phyloP scores from a whole-genome alignment of 1,140 invertebrate genomes.

The Drosophila kohkoa region DNA sequence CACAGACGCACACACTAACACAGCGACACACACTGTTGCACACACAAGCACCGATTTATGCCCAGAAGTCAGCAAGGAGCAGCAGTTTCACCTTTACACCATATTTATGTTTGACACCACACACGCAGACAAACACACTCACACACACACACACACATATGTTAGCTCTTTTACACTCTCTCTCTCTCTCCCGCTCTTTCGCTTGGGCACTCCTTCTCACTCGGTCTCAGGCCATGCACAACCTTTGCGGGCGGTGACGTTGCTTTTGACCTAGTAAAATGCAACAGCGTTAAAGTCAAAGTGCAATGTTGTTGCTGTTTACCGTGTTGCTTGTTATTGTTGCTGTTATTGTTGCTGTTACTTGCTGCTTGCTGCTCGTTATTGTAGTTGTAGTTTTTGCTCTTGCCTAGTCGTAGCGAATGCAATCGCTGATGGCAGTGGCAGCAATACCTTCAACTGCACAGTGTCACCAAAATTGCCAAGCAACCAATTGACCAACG shows the following conservation, averaged over 20 bases:
- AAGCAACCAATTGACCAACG: background rate
- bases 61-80: slow-evolving; percentile 58
- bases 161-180: slow-evolving; percentile 4
- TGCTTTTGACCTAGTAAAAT: slow-evolving; percentile 81
- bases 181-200: background rate
- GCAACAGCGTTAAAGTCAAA: slow-evolving; percentile 81
- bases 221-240: background rate
- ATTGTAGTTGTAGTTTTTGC: slow-evolving; percentile 18
- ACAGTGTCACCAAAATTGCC: slow-evolving; percentile 13
- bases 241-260: slow-evolving; percentile 61
- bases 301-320: slow-evolving; percentile 57
- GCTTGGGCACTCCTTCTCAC: background rate
- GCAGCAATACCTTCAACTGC: slow-evolving; percentile 29
- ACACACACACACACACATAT: slow-evolving; percentile 26
- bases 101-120: slow-evolving; percentile 77
- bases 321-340: slow-evolving; percentile 13
- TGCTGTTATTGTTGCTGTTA: slow-evolving; percentile 7
- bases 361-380: background rate
- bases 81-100: slow-evolving; percentile 75
- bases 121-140: slow-evolving; percentile 22
- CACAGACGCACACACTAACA: slow-evolving; percentile 22
- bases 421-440: slow-evolving; percentile 59
- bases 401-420: slow-evolving; percentile 45
- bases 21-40: slow-evolving; percentile 28
- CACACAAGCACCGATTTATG: slow-evolving; percentile 66